phyloP scores from a whole-genome alignment of 2,113 vertebrate species.

The Cyphotilapia sp. region DNA sequence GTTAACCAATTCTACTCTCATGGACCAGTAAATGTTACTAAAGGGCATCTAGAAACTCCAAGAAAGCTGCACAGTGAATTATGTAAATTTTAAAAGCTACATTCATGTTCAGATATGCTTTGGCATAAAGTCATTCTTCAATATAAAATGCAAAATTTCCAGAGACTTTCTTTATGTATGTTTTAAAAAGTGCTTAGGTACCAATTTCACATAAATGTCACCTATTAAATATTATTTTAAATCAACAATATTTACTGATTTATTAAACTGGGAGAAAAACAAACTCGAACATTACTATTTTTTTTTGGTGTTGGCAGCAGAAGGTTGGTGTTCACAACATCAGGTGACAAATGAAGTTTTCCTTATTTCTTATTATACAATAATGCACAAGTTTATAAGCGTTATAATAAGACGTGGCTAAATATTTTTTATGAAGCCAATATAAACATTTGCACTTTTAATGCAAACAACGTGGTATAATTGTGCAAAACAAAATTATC shows the following conservation, averaged over 20 bases:
- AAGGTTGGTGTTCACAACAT: background rate
- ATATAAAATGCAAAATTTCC: background rate
- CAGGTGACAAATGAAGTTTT: background rate
- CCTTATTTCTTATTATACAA: background rate
- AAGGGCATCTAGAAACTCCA: background rate
- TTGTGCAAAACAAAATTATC: constrained; percentile 65
- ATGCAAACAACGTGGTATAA: background rate
- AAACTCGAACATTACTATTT: background rate
- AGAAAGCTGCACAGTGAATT: constrained; percentile 40
- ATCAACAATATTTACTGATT: background rate
- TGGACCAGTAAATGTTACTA: background rate
- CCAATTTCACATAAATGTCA: background rate
- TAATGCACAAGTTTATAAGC: background rate
- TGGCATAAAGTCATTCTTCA: constrained; percentile 34
- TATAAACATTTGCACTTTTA: background rate
- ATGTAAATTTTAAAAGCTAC: constrained; percentile 32
- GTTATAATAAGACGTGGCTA: background rate
- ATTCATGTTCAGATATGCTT: constrained; percentile 63
- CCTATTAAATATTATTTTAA: background rate
- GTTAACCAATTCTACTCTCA: background rate
- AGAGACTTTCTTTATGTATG: background rate
- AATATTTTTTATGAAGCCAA: background rate
- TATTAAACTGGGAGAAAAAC: background rate
- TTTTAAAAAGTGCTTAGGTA: background rate
- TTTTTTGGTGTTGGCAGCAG: background rate